These are phyloP conservation scores for Paramuricea clavata DNA, from an alignment of 92 coral and sea anemone genomes.

Conservation along the genomic window DNA sequence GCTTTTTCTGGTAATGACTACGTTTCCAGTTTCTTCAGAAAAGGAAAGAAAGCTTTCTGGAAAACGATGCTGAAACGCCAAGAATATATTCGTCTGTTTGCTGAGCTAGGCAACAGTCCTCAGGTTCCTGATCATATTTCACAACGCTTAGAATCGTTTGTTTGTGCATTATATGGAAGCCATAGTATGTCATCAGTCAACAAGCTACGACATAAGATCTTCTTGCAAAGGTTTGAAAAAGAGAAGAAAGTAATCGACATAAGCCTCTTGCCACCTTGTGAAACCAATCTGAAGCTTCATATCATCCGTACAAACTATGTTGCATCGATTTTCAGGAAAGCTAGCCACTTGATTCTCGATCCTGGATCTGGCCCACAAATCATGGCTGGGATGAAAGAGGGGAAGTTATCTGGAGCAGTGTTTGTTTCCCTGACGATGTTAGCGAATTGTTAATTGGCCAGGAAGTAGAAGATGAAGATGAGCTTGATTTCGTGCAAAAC, in stretches of 20 bases:
- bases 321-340: slow-evolving; percentile 3
- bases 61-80: not conserved
- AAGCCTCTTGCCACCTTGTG: slow-evolving; percentile 31
- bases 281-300: not conserved
- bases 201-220: not conserved
- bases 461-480: slow-evolving; percentile 1
- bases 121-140: not conserved
- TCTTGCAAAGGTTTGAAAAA: slow-evolving; percentile 8
- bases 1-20: slow-evolving; percentile 37
- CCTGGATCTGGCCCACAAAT: not conserved
- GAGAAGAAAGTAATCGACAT: slow-evolving; percentile 30
- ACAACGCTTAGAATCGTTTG: not conserved
- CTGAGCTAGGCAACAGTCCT: slow-evolving; percentile 6
- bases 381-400: slow-evolving; percentile 21
- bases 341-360: not conserved
- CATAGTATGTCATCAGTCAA: not conserved
- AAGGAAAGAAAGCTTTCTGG: slow-evolving; percentile 32
- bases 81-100: not conserved
- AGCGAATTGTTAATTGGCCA: not conserved
- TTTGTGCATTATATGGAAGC: not conserved
- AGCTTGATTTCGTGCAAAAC: too few species aligned
- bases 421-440: not conserved
- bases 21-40: slow-evolving; percentile 6
- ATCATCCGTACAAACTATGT: slow-evolving; percentile 8
- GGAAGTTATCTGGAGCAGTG: not conserved